Evolutionary conservation across 30 jellyfish, hydroid and myxozoan genomes (phyloP), one percentile per base, ranked within the genome.

Genomic region (Aurelia aurita): DNA sequence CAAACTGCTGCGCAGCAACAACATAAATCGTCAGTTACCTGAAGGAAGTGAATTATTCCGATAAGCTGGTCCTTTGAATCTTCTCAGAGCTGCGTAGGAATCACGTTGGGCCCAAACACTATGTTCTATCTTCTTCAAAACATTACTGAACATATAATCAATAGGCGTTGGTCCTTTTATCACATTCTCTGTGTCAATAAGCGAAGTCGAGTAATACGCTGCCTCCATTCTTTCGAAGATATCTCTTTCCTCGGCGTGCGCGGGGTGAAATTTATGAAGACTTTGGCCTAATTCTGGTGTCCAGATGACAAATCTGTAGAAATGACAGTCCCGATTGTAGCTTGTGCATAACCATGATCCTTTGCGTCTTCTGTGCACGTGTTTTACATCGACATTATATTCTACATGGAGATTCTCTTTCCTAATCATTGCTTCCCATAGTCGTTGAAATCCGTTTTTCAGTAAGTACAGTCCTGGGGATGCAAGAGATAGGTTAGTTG

Each of bases 21-120:
- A 39, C 16, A 39, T 34, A 34, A 34, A 34, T 34, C 6, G 7
- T 39, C 15, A 3, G 13, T 65, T 43, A 57, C 96, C 97, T 19
- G 97, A 22, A 8, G 92, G 97, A 58, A 29, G 82, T 0, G 69
- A n/a, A 16, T 95, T 92, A 49, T 74, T 74, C 27, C 71, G 90
- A 72, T 92, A 92, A 19, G 63, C 82, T 2, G 72, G 23, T 12
- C 97, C 97, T 11, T 28, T 60, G 74, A 10, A 81, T 18, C 92
- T 87, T 14, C 90, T 57, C 51, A 92, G 25, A 0, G 95, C 97
- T 10, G 96, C 96, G 75, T 85, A 92, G 7, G 95, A 45, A 45
- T 92, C 98, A 20, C 98, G 58, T 74, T 81, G 97, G 16, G 97
- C 97, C 98, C 98, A 92, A 9, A 92, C 92, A 34, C 87, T 66